phyloP scores from a whole-genome alignment of 2,797 vertebrate genomes.

The Xerus rutilus region DNA sequence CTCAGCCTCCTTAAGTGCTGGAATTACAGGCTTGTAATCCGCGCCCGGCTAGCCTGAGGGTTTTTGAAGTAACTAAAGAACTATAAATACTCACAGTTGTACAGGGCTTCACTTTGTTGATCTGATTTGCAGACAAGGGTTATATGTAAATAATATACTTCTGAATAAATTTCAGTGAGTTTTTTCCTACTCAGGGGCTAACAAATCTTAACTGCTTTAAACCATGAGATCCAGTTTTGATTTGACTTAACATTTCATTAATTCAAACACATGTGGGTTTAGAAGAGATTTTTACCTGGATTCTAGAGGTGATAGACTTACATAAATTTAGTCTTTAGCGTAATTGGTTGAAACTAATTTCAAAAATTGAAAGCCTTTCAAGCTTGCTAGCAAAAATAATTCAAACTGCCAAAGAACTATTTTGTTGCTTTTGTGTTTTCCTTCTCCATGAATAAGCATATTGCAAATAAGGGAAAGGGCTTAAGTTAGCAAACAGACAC shows the following conservation, averaged over 20 bases:
- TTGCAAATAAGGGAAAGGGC: constrained; percentile 29
- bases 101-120: background rate
- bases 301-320: constrained; percentile 2
- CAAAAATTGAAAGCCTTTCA: background rate
- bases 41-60: background rate
- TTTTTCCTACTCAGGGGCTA: background rate
- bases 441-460: background rate
- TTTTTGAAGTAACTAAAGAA: background rate
- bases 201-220: background rate
- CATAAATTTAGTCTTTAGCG: background rate
- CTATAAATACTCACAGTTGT: background rate
- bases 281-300: constrained; percentile 39
- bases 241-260: background rate
- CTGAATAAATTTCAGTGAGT: background rate
- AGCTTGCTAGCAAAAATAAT: constrained; percentile 1
- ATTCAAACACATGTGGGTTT: background rate
- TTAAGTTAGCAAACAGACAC: constrained; percentile 7
- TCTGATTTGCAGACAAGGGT: background rate
- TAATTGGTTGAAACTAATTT: background rate
- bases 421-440: background rate
- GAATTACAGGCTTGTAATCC: too few species aligned
- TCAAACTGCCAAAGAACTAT: background rate
- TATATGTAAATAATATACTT: constrained; percentile 1
- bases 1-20: too few species aligned
- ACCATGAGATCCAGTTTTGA: background rate